Base-by-base conservation (phyloP, 2,797 vertebrate genomes). In the Cyprinodon diabolis region DNA sequence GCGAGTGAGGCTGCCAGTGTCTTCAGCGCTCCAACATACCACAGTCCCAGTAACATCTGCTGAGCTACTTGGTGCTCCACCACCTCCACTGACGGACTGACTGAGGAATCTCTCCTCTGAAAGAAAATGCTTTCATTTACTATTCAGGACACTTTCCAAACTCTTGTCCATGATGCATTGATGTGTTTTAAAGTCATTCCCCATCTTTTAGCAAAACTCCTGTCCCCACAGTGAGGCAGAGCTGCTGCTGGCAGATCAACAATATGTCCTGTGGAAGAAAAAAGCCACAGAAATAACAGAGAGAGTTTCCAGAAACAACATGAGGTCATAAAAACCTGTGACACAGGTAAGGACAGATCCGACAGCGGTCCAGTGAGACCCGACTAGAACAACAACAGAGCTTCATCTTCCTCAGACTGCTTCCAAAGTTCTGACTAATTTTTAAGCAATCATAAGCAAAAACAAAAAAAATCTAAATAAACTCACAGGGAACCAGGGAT, bases 161-260 rank as follows among this genome's bases (percentile, higher is more conserved):
- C 76, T 87, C 81, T 90, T 89, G 89, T 89, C 88, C 82, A 77
- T 88, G 90, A 91, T 74, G 81, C 84, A 84, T 80, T 90, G 62
- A 89, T 91, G 86, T 69, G 78, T 92, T 94, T 93, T 87, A 90
- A 93, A 93, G 87, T 86, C 87, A 93, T 93, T 92, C 91, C 81
- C 72, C 74, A 51, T 48, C 47, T 83, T 85, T 89, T 86, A 80
- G 81, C 82, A 84, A 80, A 79, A 83, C 71, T 17, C 62, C 47
- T 77, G 84, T 84, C 86, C 81, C 71, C 60, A 69, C 72, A 74
- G 77, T 86, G 83, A 90, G 86, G 78, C 77, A 71, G 69, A 66
- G 80, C 66, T 14, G 66, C 80, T 83, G 52, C 78, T 88, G 90
- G 88, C 85, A 89, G 80, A 79, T 10, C 9, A 55, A 47, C 72